phyloP scores from a whole-genome alignment of 2,113 vertebrate species.

The Neopipo cinnamomea region DNA sequence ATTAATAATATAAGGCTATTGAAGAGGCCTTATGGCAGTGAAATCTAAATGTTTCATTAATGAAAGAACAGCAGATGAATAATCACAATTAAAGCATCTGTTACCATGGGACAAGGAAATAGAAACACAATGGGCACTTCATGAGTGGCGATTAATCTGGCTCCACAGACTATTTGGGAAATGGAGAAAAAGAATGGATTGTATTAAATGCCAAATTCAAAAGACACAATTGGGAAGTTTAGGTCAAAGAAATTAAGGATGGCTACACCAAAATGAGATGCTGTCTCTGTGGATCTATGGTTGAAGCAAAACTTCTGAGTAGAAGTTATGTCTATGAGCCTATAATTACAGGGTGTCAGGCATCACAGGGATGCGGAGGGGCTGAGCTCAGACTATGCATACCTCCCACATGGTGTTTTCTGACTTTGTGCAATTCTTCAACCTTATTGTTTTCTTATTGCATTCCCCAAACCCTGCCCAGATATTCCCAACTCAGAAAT shows the following conservation, averaged over 20 bases:
- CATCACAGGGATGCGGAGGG: not conserved
- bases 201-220: conserved; percentile 34
- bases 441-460: not conserved
- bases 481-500: not conserved
- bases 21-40: not conserved
- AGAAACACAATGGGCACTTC: conserved; percentile 57
- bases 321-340: not conserved
- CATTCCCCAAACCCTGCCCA: not conserved
- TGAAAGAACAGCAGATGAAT: conserved; percentile 44
- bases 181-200: conserved; percentile 34
- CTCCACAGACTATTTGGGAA: conserved; percentile 57
- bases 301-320: conserved; percentile 9
- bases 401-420: conserved; percentile 7
- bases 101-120: conserved; percentile 53
- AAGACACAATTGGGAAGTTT: conserved; percentile 48
- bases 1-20: not conserved
- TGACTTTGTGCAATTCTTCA: not conserved
- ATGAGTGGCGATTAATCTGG: conserved; percentile 52
- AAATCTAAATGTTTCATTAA: conserved; percentile 55
- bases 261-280: conserved; percentile 1
- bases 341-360: conserved; percentile 39
- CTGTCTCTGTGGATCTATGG: not conserved
- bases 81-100: conserved; percentile 58
- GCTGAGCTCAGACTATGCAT: not conserved
- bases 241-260: conserved; percentile 48